Conservation (phyloP, 30 jellyfish, hydroid and myxozoan species). For the Catostylus mosaicus region DNA sequence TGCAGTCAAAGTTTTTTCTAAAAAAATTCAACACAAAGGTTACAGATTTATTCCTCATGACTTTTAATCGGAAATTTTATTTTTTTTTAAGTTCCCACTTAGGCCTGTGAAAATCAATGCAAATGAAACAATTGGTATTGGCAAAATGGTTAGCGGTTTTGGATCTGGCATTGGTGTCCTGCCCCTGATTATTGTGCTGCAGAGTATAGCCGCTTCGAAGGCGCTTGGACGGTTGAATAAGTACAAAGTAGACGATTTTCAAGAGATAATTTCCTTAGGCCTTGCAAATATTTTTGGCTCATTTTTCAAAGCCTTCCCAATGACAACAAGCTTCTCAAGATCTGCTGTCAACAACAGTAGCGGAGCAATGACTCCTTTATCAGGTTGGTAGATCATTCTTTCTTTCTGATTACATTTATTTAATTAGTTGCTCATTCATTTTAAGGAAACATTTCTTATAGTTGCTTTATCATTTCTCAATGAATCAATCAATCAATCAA, state of each 20-base stretch:
- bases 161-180: constrained; percentile 81
- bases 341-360: constrained; percentile 84
- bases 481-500: no score
- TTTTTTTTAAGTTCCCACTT: constrained; percentile 72
- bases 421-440: no score
- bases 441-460: no score
- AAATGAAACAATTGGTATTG: constrained; percentile 50
- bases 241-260: constrained; percentile 71
- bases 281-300: constrained; percentile 79
- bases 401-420: no score
- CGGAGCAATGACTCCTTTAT: constrained; percentile 79
- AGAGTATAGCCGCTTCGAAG: constrained; percentile 73
- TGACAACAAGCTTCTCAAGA: constrained; percentile 88
- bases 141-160: constrained; percentile 47
- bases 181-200: constrained; percentile 71
- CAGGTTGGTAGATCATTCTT: no score
- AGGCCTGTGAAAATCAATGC: constrained; percentile 29
- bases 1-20: background rate
- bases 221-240: constrained; percentile 67
- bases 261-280: constrained; percentile 82
- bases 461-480: no score
- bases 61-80: background rate
- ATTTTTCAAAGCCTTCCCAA: constrained; percentile 80
- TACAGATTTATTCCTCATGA: background rate
- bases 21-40: background rate